Evolutionary conservation across 2,113 vertebrate species (phyloP).

Genomic region (Mola mola): DNA sequence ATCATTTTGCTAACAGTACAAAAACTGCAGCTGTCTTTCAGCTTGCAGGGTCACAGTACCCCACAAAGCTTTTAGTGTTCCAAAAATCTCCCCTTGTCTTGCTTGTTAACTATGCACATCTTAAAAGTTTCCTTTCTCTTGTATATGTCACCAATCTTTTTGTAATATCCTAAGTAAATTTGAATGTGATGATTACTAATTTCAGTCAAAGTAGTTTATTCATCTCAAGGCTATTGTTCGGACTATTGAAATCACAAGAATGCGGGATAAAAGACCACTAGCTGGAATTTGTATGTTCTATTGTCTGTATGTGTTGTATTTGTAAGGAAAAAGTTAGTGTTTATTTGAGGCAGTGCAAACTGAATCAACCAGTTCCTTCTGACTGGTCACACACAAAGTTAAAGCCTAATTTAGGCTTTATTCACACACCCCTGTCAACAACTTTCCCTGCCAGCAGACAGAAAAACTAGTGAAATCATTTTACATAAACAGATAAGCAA

Average conservation of each 20-base stretch:
- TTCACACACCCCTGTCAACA: constrained; percentile 62
- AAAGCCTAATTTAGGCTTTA: constrained; percentile 82
- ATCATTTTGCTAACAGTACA: constrained; percentile 48
- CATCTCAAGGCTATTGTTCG: too few relatives aligned
- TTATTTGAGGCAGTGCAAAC: constrained; percentile 61
- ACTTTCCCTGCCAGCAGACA: constrained; percentile 77
- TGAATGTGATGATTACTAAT: too few relatives aligned
- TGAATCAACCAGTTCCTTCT: constrained; percentile 36
- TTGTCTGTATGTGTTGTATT: too few relatives aligned
- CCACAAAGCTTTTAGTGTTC: constrained; percentile 40
- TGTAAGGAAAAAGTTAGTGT: constrained; percentile 34
- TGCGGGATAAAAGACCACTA: too few relatives aligned
- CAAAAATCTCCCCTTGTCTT: constrained; percentile 8
- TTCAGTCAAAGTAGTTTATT: too few relatives aligned
- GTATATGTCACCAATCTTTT: constrained; percentile 2
- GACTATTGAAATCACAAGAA: too few relatives aligned
- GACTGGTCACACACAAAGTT: constrained; percentile 61
- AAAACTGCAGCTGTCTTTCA: constrained; percentile 58
- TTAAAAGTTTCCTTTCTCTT: not conserved
- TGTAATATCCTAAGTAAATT: constrained; percentile 29
- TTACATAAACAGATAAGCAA: constrained; percentile 66
- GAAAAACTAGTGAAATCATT: constrained; percentile 71
- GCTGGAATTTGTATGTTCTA: too few relatives aligned
- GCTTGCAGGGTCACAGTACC: constrained; percentile 35
- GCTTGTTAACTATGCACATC: constrained; percentile 7